These are phyloP conservation scores for Chalcis sispes DNA, from an alignment of 2,888 invertebrate species.

Conservation along the genomic window DNA sequence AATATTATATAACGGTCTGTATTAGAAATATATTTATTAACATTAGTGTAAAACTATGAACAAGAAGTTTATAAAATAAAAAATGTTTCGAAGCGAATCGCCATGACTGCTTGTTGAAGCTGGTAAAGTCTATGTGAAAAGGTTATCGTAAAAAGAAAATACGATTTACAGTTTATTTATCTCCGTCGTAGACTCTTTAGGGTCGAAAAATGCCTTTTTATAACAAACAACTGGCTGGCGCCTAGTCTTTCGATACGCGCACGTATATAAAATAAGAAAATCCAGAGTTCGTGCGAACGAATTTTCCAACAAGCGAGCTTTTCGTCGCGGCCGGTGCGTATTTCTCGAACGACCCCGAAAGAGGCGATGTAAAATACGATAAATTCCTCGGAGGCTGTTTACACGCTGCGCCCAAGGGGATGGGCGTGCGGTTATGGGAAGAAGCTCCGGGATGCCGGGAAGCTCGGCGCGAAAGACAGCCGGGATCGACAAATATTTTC, in stretches of 20 bases:
- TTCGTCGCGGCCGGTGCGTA: slow-evolving; percentile 10
- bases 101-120: background rate
- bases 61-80: slow-evolving; percentile 6
- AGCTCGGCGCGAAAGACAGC: slow-evolving; percentile 32
- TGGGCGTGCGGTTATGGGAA: too few relatives aligned
- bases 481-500: slow-evolving; percentile 62
- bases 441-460: slow-evolving; percentile 15
- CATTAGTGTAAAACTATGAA: too few relatives aligned
- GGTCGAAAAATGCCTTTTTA: slow-evolving; percentile 29
- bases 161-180: slow-evolving; percentile 41
- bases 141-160: slow-evolving; percentile 31
- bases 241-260: background rate
- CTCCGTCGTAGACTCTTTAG: slow-evolving; percentile 25
- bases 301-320: slow-evolving; percentile 25
- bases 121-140: slow-evolving; percentile 32
- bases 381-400: slow-evolving; percentile 15
- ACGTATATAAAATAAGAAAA: too few relatives aligned
- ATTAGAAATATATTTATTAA: too few relatives aligned
- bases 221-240: slow-evolving; percentile 24
- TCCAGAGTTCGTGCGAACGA: background rate
- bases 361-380: slow-evolving; percentile 19
- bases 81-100: background rate
- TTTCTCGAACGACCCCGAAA: background rate
- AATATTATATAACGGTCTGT: too few relatives aligned
- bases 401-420: background rate